Percentiles rank a stretch among this genome's conserved stretches.
Conservation (phyloP, 2,113 vertebrate species). For the Neolamprologus variostigma region DNA sequence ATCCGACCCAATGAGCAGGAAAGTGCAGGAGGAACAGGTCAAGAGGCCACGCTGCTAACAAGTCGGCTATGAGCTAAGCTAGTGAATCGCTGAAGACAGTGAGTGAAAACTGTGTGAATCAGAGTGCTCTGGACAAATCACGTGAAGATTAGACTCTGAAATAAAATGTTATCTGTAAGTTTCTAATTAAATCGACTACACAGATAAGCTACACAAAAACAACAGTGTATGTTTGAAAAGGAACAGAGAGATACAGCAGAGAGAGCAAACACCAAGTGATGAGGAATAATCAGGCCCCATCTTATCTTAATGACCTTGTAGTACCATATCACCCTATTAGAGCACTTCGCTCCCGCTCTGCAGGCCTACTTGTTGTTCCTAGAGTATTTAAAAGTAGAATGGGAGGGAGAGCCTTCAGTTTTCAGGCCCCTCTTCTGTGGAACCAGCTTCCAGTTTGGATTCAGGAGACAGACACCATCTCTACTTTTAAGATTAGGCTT, state of each 20-base stretch:
- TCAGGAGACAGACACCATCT: too few species aligned
- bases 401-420: background rate
- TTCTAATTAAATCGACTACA: background rate
- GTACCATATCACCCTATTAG: background rate
- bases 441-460: background rate
- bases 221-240: background rate
- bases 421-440: background rate
- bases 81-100: background rate
- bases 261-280: background rate
- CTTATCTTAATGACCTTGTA: background rate
- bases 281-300: background rate
- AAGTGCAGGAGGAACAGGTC: background rate
- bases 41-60: background rate
- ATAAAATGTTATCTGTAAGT: rapidly evolving
- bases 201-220: background rate
- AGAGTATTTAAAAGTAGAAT: background rate
- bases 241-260: background rate
- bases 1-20: background rate
- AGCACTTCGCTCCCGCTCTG: rapidly evolving
- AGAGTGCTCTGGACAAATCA: background rate
- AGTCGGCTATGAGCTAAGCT: background rate
- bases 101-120: background rate
- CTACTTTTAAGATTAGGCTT: too few species aligned
- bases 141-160: background rate
- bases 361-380: background rate